Evolutionary conservation across 2,888 invertebrate species (phyloP).

Genomic region (Pachydiplax longipennis): DNA sequence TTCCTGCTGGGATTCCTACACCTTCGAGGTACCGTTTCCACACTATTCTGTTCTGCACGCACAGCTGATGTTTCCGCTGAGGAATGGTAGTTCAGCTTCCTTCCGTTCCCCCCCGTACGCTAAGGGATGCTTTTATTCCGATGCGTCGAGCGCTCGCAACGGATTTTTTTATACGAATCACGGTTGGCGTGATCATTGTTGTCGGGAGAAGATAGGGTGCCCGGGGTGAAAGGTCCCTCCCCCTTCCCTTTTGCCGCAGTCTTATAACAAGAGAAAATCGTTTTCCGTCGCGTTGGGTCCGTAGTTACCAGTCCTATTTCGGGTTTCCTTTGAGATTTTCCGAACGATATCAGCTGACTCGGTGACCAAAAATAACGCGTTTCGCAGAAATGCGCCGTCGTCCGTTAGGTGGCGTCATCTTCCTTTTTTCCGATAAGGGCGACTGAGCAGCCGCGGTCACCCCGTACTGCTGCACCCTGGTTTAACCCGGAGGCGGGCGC

Average conservation of each 20-base stretch:
- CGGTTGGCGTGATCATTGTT: background rate
- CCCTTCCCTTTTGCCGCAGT: background rate
- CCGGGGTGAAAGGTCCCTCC: background rate
- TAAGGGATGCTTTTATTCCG: too few relatives aligned
- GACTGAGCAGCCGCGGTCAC: background rate
- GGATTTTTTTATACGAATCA: too few relatives aligned
- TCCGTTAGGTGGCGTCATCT: background rate
- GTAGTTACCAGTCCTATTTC: background rate
- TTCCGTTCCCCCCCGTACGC: too few relatives aligned
- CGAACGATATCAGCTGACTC: background rate
- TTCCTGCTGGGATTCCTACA: conserved; percentile 19
- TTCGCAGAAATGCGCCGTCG: background rate
- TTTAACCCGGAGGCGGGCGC: background rate
- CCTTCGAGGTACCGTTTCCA: background rate
- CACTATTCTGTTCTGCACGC: background rate
- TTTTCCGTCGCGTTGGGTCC: too few relatives aligned
- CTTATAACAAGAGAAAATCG: background rate
- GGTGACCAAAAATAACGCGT: background rate
- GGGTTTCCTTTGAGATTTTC: background rate
- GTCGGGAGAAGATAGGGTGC: background rate
- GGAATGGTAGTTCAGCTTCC: too few relatives aligned
- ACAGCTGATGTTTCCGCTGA: too few relatives aligned
- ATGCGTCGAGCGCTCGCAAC: too few relatives aligned
- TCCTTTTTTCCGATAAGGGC: background rate
- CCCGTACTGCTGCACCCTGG: background rate